Evolutionary conservation across 1,140 invertebrate species (phyloP).

Genomic region (Physella acuta): DNA sequence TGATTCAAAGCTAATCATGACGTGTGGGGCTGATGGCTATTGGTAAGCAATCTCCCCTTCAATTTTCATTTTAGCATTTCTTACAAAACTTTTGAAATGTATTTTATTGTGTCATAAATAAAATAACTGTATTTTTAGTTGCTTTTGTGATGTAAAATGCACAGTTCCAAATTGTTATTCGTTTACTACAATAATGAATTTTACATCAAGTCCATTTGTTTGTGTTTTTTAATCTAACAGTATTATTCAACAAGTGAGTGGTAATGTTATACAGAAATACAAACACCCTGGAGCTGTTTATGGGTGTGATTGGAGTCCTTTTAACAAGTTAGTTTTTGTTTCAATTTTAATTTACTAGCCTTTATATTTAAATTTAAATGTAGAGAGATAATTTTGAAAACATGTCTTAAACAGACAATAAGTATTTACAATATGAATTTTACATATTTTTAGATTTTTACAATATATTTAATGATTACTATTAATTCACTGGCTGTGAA

Average conservation of each 20-base stretch:
- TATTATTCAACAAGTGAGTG: constrained; percentile 59
- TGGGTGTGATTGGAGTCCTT: constrained; percentile 62
- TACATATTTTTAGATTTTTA: too few relatives aligned
- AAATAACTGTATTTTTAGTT: not conserved
- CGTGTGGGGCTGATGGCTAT: constrained; percentile 56
- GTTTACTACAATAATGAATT: too few relatives aligned
- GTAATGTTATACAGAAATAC: constrained; percentile 57
- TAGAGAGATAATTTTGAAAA: too few relatives aligned
- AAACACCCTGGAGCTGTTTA: constrained; percentile 61
- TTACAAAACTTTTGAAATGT: not conserved
- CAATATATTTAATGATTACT: too few relatives aligned
- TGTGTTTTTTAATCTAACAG: too few relatives aligned
- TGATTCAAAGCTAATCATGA: constrained; percentile 60
- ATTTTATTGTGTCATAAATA: not conserved
- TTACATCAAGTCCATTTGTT: too few relatives aligned
- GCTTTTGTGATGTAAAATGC: not conserved
- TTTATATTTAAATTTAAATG: too few relatives aligned
- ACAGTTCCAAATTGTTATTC: not conserved
- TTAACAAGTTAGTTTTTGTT: constrained; percentile 53
- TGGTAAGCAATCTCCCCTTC: constrained; percentile 54
- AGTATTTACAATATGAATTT: too few relatives aligned
- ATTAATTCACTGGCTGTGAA: not conserved
- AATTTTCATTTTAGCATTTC: not conserved
- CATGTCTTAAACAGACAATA: too few relatives aligned
- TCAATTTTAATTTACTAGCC: not conserved